A percentile compares a stretch with the other conserved stretches of the same genome.
phyloP scores from a whole-genome alignment of 2,888 invertebrate genomes.

The Tetranychus truncatus region DNA sequence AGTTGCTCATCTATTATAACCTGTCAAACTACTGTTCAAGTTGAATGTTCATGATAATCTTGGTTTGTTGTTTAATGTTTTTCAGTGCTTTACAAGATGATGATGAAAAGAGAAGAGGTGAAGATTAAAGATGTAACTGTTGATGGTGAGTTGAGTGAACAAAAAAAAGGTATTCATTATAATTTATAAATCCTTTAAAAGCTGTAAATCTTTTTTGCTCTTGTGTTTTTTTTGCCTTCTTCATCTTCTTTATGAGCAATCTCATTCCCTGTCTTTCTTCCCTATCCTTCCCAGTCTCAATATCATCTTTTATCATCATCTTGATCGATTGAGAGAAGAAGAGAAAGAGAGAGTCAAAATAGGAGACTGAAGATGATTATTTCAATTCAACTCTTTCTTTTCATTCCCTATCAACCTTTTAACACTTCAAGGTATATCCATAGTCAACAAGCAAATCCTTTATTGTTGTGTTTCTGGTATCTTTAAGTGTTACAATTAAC shows the following conservation, averaged over 20 bases:
- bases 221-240: not conserved
- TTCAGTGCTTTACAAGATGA: not conserved
- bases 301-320: not conserved
- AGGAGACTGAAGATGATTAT: not conserved
- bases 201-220: not conserved
- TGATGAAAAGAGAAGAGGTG: not conserved
- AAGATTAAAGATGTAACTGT: not conserved
- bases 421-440: not conserved
- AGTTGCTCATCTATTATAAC: not conserved
- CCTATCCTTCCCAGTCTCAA: not conserved
- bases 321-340: not conserved
- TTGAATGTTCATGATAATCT: too few species aligned
- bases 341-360: not conserved
- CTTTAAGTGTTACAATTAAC: too few species aligned
- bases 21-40: not conserved
- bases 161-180: not conserved
- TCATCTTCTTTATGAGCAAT: not conserved
- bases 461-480: too few species aligned
- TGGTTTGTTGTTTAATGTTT: not conserved
- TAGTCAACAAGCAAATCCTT: not conserved
- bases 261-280: not conserved
- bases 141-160: not conserved
- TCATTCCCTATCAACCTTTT: not conserved
- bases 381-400: not conserved
- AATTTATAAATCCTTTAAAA: not conserved